These are phyloP conservation scores for Eriosoma lanigerum DNA, from an alignment of 1,140 invertebrate species.

Conservation along the genomic window DNA sequence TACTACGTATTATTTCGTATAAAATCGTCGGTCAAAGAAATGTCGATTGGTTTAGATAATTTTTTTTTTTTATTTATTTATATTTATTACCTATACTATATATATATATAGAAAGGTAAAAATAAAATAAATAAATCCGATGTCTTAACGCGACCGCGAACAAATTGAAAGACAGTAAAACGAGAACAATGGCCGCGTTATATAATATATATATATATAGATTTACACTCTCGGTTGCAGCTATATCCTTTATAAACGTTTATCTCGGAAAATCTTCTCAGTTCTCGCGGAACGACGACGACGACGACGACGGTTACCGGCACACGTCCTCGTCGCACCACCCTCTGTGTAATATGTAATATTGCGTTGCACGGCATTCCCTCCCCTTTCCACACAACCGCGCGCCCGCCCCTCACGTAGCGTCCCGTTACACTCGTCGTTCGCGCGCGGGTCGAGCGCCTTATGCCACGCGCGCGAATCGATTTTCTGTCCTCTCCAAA, in stretches of 20 bases:
- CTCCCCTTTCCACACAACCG: not conserved
- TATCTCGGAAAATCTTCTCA: too few relatives aligned
- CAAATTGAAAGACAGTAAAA: constrained; percentile 14
- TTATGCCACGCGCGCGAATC: constrained; percentile 24
- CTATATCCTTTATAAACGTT: too few relatives aligned
- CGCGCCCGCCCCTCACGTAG: not conserved
- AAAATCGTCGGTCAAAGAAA: too few relatives aligned
- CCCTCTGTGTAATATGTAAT: too few relatives aligned
- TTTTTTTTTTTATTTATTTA: too few relatives aligned
- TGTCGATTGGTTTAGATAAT: too few relatives aligned
- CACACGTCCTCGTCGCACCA: constrained; percentile 9
- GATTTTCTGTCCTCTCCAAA: constrained; percentile 38
- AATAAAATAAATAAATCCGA: not conserved
- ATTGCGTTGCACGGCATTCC: not conserved
- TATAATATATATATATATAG: too few relatives aligned
- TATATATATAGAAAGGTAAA: too few relatives aligned
- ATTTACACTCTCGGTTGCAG: too few relatives aligned
- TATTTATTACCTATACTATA: too few relatives aligned
- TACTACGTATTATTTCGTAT: too few relatives aligned
- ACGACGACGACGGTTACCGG: not conserved
- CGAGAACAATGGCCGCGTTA: not conserved
- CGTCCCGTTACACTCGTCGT: not conserved
- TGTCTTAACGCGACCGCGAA: constrained; percentile 2
- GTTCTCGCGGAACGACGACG: too few relatives aligned
- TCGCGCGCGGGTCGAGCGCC: not conserved